phyloP scores from a whole-genome alignment of 2,888 invertebrate genomes.

The Elysia crispata region DNA sequence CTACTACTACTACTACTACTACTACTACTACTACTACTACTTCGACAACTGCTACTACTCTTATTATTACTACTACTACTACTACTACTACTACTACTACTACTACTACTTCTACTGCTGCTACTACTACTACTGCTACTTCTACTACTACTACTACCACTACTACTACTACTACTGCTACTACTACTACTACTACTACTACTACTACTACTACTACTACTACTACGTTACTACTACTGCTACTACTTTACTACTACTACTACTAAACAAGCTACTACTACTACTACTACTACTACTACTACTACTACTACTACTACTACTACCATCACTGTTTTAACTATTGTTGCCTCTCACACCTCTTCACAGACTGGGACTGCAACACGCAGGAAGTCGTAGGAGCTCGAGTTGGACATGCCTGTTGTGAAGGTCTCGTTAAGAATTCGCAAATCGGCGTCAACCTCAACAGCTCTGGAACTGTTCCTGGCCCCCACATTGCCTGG shows the following conservation, averaged over 20 bases:
- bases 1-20: too few species aligned
- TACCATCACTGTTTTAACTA: too few species aligned
- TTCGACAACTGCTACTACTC: too few species aligned
- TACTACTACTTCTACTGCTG: slow-evolving; percentile 52
- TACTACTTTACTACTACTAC: too few species aligned
- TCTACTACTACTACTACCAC: slow-evolving; percentile 49
- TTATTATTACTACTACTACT: slow-evolving; percentile 50
- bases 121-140: slow-evolving; percentile 52
- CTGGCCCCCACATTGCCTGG: too few species aligned
- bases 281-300: too few species aligned
- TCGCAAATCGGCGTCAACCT: slow-evolving; percentile 41
- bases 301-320: too few species aligned
- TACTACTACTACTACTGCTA: slow-evolving; percentile 52
- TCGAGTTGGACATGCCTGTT: slow-evolving; percentile 39
- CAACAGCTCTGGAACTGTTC: background rate
- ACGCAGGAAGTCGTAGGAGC: slow-evolving; percentile 44
- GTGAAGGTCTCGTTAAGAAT: slow-evolving; percentile 49
- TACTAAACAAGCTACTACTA: too few species aligned
- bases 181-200: slow-evolving; percentile 41
- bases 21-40: too few species aligned
- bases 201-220: slow-evolving; percentile 50
- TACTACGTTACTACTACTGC: background rate
- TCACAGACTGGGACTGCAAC: slow-evolving; percentile 46
- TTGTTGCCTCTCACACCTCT: slow-evolving; percentile 30
- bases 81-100: slow-evolving; percentile 50